Evolutionary conservation across 2,113 vertebrate species (phyloP), one percentile per base, ranked within the genome.

Genomic region (Rhinoderma darwinii): DNA sequence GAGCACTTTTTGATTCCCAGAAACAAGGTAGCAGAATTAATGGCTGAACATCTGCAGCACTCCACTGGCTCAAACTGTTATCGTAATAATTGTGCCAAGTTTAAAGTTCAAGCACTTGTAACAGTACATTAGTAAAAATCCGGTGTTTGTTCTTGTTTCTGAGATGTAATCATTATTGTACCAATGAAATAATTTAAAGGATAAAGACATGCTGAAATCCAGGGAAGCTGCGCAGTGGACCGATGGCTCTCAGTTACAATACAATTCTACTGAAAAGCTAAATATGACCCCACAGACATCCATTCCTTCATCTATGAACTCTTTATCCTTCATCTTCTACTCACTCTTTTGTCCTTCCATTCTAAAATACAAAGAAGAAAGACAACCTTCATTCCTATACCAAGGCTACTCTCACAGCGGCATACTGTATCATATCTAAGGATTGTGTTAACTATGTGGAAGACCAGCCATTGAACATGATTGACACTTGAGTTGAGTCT

Each of bases 11-110:
- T 18, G 35, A 75, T 82, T 87, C 79, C 86, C 78, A 82, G 86
- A 75, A 87, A 41, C 54, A 63, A 37, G 27, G 59, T 43, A 35
- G 54, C 27, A 63, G 80, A 82, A 87, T 75, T 44, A 82, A 87
- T 82, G 43, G 39, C 68, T 59, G 39, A 47, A 87, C 86, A 87
- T 87, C 86, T 87, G 78, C 85, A 86, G 22, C 18, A 82, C 41
- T 82, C 68, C 30, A 30, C n/a, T 25, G 32, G 79, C 86, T 82
- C 54, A 35, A 59, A 50, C n/a, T 32, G 51, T 63, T 81, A 61
- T 87, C 50, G 50, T 82, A 72, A 63, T 82, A 47, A 82, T 61
- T 74, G 51, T 75, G 86, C 78, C 78, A 75, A 87, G 86, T 75
- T 44, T 54, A 87, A 87, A 87, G 85, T 82, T 82, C 85, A 82